phyloP scores from a whole-genome alignment of 2,113 vertebrate genomes.

The Puffinus mauretanicus region DNA sequence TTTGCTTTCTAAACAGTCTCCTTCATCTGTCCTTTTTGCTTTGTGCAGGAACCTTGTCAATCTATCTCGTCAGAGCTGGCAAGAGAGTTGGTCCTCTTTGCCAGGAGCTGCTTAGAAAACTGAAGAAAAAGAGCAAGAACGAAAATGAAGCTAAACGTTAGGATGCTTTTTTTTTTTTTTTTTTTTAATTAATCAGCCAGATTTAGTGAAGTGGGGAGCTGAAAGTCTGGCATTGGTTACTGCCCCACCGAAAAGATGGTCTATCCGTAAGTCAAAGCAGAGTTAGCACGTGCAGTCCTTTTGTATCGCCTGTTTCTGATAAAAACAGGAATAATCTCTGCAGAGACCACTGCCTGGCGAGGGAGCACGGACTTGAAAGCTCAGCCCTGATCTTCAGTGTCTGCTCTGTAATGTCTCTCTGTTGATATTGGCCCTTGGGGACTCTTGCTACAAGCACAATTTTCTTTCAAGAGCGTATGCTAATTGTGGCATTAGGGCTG shows the following conservation, averaged over 20 bases:
- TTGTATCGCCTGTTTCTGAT: neutral
- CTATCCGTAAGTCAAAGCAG: neutral
- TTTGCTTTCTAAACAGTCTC: slow-evolving; percentile 3
- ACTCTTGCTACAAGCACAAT: slow-evolving; percentile 50
- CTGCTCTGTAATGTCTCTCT: slow-evolving; percentile 37
- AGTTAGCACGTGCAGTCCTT: neutral
- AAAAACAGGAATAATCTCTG: slow-evolving; percentile 10
- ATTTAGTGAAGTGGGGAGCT: neutral
- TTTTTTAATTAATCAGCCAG: neutral
- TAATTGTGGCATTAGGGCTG: slow-evolving; percentile 50
- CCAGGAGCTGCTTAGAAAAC: slow-evolving; percentile 25
- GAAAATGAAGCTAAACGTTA: neutral
- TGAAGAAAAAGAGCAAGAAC: neutral
- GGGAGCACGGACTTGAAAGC: neutral
- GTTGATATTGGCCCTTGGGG: slow-evolving; percentile 46
- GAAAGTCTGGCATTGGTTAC: neutral
- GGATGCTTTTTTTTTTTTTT: neutral
- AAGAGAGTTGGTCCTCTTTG: neutral
- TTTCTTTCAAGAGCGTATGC: slow-evolving; percentile 56
- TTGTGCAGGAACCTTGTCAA: neutral
- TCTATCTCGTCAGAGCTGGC: neutral
- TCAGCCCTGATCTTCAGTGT: slow-evolving; percentile 14
- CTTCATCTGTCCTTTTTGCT: slow-evolving; percentile 24
- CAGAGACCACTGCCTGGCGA: neutral
- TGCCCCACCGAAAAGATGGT: neutral